These are phyloP conservation scores for Lutjanus campechanus DNA, from an alignment of 2,797 vertebrate genomes.

Conservation along the genomic window DNA sequence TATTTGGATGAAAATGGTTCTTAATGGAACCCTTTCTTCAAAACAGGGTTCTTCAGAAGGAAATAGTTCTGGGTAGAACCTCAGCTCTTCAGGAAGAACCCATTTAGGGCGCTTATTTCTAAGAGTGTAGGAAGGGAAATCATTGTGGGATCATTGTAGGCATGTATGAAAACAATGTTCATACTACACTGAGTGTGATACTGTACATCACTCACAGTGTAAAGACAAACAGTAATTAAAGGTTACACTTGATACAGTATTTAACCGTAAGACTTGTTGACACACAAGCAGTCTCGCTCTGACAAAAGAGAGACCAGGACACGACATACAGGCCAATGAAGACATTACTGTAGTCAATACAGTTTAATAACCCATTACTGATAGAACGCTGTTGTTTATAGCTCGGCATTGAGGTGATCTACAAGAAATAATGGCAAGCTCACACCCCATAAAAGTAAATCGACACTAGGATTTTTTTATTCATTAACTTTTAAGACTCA, in stretches of 20 bases:
- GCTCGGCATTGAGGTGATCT: constrained; percentile 34
- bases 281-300: constrained; percentile 9
- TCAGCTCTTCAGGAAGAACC: too few species aligned
- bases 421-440: constrained; percentile 42
- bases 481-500: constrained; percentile 65
- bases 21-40: too few species aligned
- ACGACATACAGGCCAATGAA: constrained; percentile 9
- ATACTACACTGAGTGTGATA: too few species aligned
- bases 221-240: background rate
- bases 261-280: background rate
- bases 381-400: constrained; percentile 52
- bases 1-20: too few species aligned
- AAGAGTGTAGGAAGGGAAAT: too few species aligned
- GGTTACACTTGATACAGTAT: background rate
- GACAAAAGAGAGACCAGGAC: constrained; percentile 18
- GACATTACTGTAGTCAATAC: constrained; percentile 22
- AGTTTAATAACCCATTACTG: constrained; percentile 55
- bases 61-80: too few species aligned
- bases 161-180: too few species aligned
- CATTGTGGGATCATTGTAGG: too few species aligned
- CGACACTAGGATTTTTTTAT: constrained; percentile 35
- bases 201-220: too few species aligned
- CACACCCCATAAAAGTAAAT: constrained; percentile 53
- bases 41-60: too few species aligned
- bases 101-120: too few species aligned